Percentiles rank a stretch among this genome's conserved stretches.
Conservation (phyloP, 2,797 vertebrate species). For the Oreortyx pictus region DNA sequence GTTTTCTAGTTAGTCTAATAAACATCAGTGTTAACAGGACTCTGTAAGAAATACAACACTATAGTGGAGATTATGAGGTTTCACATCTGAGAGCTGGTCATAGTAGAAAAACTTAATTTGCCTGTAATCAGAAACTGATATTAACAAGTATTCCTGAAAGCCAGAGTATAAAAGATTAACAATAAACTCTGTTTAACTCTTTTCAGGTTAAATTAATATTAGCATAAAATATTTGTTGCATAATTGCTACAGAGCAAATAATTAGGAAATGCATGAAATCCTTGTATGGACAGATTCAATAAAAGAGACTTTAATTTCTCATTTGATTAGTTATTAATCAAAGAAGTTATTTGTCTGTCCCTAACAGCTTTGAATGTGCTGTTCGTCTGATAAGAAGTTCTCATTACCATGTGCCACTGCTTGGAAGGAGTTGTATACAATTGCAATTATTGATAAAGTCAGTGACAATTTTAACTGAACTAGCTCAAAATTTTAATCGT, state of each 20-base stretch:
- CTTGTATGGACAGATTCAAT: not conserved
- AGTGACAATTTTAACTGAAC: not conserved
- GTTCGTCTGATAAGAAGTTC: not conserved
- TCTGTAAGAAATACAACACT: not conserved
- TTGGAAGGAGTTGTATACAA: not conserved
- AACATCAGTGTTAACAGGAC: not conserved
- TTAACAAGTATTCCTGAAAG: not conserved
- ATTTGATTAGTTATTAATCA: not conserved
- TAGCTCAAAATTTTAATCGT: not conserved
- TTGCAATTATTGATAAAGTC: not conserved
- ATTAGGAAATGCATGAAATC: not conserved
- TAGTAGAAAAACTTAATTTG: not conserved
- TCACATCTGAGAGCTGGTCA: not conserved
- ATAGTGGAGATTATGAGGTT: not conserved
- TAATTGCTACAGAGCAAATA: not conserved
- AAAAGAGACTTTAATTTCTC: not conserved
- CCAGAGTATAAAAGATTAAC: not conserved
- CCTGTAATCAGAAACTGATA: not conserved
- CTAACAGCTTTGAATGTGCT: not conserved
- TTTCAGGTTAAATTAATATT: not conserved
- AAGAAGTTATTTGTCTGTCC: not conserved
- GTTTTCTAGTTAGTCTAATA: not conserved
- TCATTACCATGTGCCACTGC: not conserved
- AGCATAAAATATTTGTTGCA: not conserved
- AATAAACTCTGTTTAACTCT: not conserved